These are phyloP conservation scores for Heliconius ismenius DNA, from an alignment of 2,888 invertebrate species.

Conservation along the genomic window DNA sequence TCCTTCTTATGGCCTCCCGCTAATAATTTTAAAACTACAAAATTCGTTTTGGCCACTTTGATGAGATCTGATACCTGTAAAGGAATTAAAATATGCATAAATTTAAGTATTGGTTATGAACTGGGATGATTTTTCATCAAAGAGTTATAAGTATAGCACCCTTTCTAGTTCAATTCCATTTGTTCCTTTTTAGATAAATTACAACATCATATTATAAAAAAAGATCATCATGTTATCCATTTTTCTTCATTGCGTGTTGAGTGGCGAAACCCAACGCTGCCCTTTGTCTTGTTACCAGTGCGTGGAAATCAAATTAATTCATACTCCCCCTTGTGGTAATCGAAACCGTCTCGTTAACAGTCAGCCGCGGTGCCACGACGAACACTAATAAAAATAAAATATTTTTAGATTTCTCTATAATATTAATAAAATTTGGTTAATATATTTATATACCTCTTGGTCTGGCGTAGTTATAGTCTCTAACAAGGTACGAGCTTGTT, in stretches of 20 bases:
- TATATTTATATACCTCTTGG: constrained; percentile 83
- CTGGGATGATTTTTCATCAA: too few species aligned
- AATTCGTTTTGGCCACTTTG: constrained; percentile 97
- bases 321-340: background rate
- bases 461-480: constrained; percentile 91
- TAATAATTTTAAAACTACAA: constrained; percentile 95
- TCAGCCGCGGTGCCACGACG: too few species aligned
- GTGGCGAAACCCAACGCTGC: background rate
- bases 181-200: too few species aligned
- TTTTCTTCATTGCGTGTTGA: background rate
- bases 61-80: constrained; percentile 88
- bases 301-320: background rate
- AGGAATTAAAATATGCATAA: background rate
- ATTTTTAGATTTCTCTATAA: too few species aligned
- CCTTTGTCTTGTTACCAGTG: background rate
- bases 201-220: background rate
- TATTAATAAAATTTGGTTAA: too few species aligned
- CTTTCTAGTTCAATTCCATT: background rate
- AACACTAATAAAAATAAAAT: too few species aligned
- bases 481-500: constrained; percentile 92
- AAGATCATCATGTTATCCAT: too few species aligned
- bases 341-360: background rate
- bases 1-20: constrained; percentile 96
- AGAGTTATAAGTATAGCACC: too few species aligned
- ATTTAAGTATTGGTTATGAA: background rate